Base-by-base conservation (phyloP, 2,888 invertebrate genomes). In the Caenorhabditis japonica region DNA sequence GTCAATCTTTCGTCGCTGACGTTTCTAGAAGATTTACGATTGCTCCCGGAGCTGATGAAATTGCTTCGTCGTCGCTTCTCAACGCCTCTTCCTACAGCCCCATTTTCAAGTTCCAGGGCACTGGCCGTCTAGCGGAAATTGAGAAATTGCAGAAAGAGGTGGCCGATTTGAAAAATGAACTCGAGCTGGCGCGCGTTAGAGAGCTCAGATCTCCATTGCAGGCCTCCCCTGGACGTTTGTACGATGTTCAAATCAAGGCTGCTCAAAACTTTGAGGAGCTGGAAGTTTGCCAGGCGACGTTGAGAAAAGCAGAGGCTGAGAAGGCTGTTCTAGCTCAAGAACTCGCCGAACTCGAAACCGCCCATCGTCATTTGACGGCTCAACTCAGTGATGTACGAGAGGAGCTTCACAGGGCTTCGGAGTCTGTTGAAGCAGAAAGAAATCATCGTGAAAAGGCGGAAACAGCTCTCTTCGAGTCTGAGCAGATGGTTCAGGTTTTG, bases 211-310 rank as follows among this genome's bases (percentile, higher is more conserved):
- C 58, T 34, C 59, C 72, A n/a, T 27, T 56, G 1, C 56, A 66
- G 4, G 13, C 8, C n/a, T 36, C 56, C 2, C 46, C 62, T 1
- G 41, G 53, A 34, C 33, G 61, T 17, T 19, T 72, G 5, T 64
- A 53, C 2, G 72, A 72, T 41, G 64, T 64, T 1, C 72, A 72
- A 44, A 41, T 72, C 27, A 72, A 55, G 34, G 64, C 72, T 5
- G 46, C 59, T 33, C 64, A 64, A 10, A 72, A 64, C 53, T 72
- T 72, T 41, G 72, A 72, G 41, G 64, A 72, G 21, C 46, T 72
- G 21, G 72, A 72, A 72, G 72, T 72, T 19, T 59, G 59, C 21
- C 64, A 72, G 15, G 72, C 72, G 2, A 72, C 72, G 10, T 17
- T 72, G 33, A 66, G 61, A 8, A 60, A 59, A 25, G 56, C 61